Base-by-base conservation (phyloP, 2,888 invertebrate species). In the Cephus nigrinus region DNA sequence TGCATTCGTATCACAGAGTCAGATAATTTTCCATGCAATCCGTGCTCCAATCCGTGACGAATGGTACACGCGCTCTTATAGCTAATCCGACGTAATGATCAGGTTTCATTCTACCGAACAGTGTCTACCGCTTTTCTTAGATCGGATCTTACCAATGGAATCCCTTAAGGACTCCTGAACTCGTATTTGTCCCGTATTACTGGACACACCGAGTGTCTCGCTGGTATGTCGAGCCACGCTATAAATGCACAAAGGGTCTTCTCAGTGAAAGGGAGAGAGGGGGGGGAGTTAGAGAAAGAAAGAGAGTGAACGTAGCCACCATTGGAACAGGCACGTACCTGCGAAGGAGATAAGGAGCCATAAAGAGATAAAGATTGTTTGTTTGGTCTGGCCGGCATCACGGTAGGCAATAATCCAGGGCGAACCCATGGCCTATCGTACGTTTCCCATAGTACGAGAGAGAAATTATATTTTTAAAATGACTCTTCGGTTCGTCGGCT, bases 331-430 rank as follows among this genome's bases (percentile, higher is more conserved):
- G 55, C 55, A 55, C 55, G 55, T 55, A 55, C 81, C 83, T 76
- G 69, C 76, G 79, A 83, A 77, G 76, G 78, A 79, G 86, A 86
- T 86, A 86, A 86, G 84, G 81, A 40, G 75, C 83, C 81, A 81
- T 82, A 84, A 84, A 82, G 82, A 85, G 85, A 86, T 86, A 87
- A 87, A 84, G 82, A 86, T 85, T 84, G 85, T 87, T 87, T 87
- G 86, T 87, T 84, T 85, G 85, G 85, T 84, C 85, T 83, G 81
- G 81, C 80, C 82, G 76, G 55, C 55, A 55, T 55, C 55, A 55
- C 55, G 55, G 55, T 55, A 55, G 23, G 55, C 55, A 55, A 55
- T 55, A 55, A 55, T 55, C 23, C 55, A 55, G 55, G 55, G 5
- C 55, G 23, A 55, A 55, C 55, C 55, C 23, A 55, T 55, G 55